Percentiles rank a stretch among this genome's conserved stretches.
Evolutionary conservation across 1,140 invertebrate species (phyloP).

Genomic region (Oryctes rhinoceros): DNA sequence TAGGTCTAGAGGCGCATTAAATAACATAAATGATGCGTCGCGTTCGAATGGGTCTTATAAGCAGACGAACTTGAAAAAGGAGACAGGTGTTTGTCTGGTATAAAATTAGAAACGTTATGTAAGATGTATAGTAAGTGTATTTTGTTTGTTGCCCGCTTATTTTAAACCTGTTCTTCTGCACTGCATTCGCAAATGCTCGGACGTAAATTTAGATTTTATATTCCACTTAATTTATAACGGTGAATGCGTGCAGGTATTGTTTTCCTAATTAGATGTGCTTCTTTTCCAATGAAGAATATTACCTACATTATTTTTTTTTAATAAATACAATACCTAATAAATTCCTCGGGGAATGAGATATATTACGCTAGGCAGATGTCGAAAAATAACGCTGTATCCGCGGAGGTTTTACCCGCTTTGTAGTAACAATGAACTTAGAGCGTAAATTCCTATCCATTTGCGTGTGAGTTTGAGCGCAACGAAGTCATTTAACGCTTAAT

Average conservation of each 20-base stretch:
- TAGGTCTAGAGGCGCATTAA: background rate
- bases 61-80: background rate
- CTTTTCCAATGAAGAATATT: background rate
- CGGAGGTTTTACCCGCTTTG: background rate
- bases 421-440: background rate
- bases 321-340: conserved; percentile 1
- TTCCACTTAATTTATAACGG: conserved; percentile 3
- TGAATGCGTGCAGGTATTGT: background rate
- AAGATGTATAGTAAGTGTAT: conserved; percentile 1
- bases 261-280: background rate
- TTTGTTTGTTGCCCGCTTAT: conserved; percentile 8
- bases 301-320: background rate
- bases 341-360: background rate
- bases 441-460: background rate
- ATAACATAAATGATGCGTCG: background rate
- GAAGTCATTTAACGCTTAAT: too few species aligned
- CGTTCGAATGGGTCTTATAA: background rate
- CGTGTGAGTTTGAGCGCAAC: too few species aligned
- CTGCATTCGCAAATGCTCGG: background rate
- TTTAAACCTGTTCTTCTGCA: conserved; percentile 32
- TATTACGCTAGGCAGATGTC: conserved; percentile 7
- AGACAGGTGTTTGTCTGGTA: conserved; percentile 19
- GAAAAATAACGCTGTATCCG: background rate
- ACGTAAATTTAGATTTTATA: conserved; percentile 21
- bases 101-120: conserved; percentile 34